These are phyloP conservation scores for Colius striatus DNA, from an alignment of 2,113 vertebrate species.

Conservation along the genomic window DNA sequence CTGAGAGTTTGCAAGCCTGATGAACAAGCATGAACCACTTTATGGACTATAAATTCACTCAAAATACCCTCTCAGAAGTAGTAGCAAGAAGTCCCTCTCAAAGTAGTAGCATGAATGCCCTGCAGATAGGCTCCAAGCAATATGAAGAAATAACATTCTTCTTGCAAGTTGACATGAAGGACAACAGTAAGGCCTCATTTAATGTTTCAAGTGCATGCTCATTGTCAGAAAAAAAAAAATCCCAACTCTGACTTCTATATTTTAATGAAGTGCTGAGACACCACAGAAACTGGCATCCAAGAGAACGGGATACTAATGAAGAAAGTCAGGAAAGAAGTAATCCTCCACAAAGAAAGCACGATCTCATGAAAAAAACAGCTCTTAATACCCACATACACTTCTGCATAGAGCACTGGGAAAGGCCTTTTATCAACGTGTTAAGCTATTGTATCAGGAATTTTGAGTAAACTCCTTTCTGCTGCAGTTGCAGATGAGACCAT, in stretches of 20 bases:
- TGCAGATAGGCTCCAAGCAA: not conserved
- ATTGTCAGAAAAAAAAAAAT: no score
- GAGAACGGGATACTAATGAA: not conserved
- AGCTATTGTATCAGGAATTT: not conserved
- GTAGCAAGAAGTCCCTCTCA: no score
- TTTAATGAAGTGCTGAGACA: not conserved
- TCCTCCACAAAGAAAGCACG: not conserved
- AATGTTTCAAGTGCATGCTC: not conserved
- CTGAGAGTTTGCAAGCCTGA: not conserved
- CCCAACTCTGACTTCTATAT: not conserved
- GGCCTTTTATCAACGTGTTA: not conserved
- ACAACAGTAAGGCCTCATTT: not conserved
- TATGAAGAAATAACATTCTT: fast-evolving
- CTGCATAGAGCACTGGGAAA: fast-evolving
- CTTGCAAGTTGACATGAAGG: fast-evolving
- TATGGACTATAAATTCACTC: not conserved
- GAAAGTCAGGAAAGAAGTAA: not conserved
- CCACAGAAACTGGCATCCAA: not conserved
- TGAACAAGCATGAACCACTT: fast-evolving
- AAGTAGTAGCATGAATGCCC: not conserved
- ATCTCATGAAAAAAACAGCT: not conserved
- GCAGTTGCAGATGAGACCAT: fast-evolving
- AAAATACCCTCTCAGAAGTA: not conserved
- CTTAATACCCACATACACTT: not conserved
- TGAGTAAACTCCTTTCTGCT: not conserved